Base-by-base conservation (phyloP, 2,113 vertebrate genomes). In the Tyto alba region DNA sequence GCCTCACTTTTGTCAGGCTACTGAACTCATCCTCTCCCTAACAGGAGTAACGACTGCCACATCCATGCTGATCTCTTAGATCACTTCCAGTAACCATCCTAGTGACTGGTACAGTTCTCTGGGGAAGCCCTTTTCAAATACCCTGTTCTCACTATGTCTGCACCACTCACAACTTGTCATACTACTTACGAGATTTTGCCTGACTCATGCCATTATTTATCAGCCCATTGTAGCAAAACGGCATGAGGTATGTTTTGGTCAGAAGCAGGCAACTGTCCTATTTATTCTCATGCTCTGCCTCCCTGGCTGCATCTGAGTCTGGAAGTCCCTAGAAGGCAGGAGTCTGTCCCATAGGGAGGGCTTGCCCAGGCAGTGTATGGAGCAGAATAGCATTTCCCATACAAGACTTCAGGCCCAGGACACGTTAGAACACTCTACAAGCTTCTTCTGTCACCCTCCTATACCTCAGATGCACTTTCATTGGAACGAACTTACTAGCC, bases 111-210 rank as follows among this genome's bases (percentile, higher is more conserved):
- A 40, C 36, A 30, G 12, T 29, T 90, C 30, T 92, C 23, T 69
- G 56, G 30, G 0, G 0, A 62, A 1, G 3, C 2, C 13, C 18
- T 69, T 57, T 56, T 38, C 53, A 68, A 52, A 76, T 32, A 75
- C 3, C 5, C 45, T 83, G 22, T 11, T 82, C 40, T 90, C 76
- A n/a, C 30, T 12, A 16, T 21, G 9, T 13, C 63, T 62, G 45
- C 45, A 83, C 16, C 53, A 16, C 50, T 73, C 67, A 62, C 52
- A 69, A 34, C 11, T 56, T 73, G 27, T 36, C 62, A 26, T 20
- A 10, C 20, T 60, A 25, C 52, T 78, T 47, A 36, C 0, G 1
- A 85, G 43, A 14, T 80, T 79, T 73, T 9, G 4, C 40, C 18
- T 11, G 9, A 47, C 9, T 79, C 20, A 41, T 6, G 53, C 13